phyloP scores from a whole-genome alignment of 2,888 invertebrate species.

The Aspidiotus rigidus region DNA sequence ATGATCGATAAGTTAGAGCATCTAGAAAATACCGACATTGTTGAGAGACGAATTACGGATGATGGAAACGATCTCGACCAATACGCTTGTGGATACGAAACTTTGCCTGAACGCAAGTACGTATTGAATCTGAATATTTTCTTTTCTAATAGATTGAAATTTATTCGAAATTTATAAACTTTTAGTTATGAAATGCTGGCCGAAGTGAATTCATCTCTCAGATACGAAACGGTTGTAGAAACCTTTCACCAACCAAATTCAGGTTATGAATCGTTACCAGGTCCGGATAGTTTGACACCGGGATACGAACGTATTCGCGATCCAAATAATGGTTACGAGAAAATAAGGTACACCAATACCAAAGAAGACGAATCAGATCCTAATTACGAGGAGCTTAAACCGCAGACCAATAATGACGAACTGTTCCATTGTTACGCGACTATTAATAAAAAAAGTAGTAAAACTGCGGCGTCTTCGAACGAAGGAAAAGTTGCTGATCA shows the following conservation, averaged over 20 bases:
- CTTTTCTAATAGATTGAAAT: neutral
- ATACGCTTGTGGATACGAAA: constrained; percentile 20
- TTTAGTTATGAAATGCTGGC: constrained; percentile 20
- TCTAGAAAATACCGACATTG: constrained; percentile 5
- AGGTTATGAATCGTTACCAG: constrained; percentile 29
- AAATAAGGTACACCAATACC: constrained; percentile 28
- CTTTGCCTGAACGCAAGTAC: constrained; percentile 23
- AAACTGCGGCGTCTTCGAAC: constrained; percentile 5
- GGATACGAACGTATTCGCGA: constrained; percentile 33
- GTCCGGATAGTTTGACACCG: constrained; percentile 24
- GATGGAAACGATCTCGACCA: constrained; percentile 17
- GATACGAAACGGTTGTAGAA: constrained; percentile 33
- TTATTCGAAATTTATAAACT: neutral
- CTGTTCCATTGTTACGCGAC: constrained; percentile 45
- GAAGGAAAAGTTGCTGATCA: constrained; percentile 36
- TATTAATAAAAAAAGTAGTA: constrained; percentile 43
- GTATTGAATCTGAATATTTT: neutral
- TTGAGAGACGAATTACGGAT: neutral
- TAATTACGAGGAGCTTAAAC: constrained; percentile 66
- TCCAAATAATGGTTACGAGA: constrained; percentile 21
- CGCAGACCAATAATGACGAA: constrained; percentile 36
- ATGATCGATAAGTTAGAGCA: neutral
- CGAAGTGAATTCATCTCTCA: constrained; percentile 14
- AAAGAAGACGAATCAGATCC: constrained; percentile 49
- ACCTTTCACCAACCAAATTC: neutral